These are phyloP conservation scores for Darevskia mixta DNA, from an alignment of 2,797 vertebrate genomes.

Conservation along the genomic window DNA sequence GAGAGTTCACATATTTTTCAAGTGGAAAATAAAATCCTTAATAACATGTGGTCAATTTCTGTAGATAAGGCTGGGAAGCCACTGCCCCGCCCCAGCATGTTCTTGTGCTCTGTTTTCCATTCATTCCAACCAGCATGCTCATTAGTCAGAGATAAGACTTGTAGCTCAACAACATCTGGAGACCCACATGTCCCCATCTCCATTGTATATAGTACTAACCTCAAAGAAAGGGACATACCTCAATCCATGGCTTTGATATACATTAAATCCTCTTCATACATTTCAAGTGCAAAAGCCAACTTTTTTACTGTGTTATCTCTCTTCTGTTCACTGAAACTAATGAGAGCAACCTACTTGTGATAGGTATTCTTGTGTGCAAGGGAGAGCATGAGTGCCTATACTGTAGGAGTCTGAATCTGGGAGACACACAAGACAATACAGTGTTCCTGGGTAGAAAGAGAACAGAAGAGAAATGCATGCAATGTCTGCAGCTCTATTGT, in stretches of 20 bases:
- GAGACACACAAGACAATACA: neutral
- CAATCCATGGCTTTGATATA: neutral
- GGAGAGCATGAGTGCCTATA: neutral
- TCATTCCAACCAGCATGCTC: neutral
- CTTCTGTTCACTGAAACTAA: neutral
- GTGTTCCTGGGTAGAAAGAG: neutral
- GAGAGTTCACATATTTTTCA: neutral
- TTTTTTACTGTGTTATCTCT: neutral
- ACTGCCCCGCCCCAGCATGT: neutral
- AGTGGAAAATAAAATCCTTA: neutral
- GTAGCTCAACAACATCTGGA: neutral
- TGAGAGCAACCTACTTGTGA: too few species aligned
- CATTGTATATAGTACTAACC: neutral
- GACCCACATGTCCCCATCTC: neutral
- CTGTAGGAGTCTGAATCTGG: neutral
- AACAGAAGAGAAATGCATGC: neutral
- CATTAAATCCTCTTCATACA: neutral
- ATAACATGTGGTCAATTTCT: neutral
- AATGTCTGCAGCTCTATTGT: neutral
- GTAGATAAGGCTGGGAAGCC: neutral
- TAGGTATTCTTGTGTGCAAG: neutral
- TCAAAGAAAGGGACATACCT: neutral
- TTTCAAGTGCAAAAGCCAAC: neutral
- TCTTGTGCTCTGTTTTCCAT: neutral
- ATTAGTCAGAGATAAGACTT: neutral